These are phyloP conservation scores for Neogobius melanostomus DNA, from an alignment of 2,113 vertebrate species.

Conservation along the genomic window DNA sequence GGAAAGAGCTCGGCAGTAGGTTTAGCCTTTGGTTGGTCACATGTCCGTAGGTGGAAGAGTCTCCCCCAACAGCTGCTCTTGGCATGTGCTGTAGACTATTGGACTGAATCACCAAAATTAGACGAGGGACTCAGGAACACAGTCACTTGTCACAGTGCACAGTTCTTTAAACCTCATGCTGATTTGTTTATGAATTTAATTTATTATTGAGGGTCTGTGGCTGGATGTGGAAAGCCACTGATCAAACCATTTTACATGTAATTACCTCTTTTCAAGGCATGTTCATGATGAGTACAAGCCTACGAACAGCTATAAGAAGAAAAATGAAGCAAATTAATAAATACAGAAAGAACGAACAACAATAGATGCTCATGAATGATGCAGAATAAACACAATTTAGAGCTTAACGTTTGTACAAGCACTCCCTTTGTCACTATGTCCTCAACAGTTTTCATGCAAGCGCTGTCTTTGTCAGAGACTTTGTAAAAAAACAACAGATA, in stretches of 20 bases:
- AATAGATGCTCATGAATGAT: too few species aligned
- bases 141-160: constrained; percentile 32
- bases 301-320: too few species aligned
- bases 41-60: constrained; percentile 17
- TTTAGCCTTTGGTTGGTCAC: neutral
- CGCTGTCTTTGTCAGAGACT: constrained; percentile 27
- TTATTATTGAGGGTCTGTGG: constrained; percentile 46
- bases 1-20: neutral
- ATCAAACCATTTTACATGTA: constrained; percentile 24
- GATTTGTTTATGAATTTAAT: constrained; percentile 53
- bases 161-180: constrained; percentile 27
- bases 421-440: constrained; percentile 49
- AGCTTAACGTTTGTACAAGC: neutral
- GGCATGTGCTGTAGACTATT: constrained; percentile 38
- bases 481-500: constrained; percentile 19
- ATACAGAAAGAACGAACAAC: too few species aligned
- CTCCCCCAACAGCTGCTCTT: constrained; percentile 38
- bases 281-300: too few species aligned
- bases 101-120: constrained; percentile 44
- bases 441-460: constrained; percentile 24
- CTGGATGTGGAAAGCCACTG: constrained; percentile 25
- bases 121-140: constrained; percentile 10
- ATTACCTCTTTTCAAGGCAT: too few species aligned
- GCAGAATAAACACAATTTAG: too few species aligned
- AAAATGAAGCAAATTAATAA: too few species aligned